These are phyloP conservation scores for Clangula hyemalis DNA, from an alignment of 2,797 vertebrate species.

Conservation along the genomic window DNA sequence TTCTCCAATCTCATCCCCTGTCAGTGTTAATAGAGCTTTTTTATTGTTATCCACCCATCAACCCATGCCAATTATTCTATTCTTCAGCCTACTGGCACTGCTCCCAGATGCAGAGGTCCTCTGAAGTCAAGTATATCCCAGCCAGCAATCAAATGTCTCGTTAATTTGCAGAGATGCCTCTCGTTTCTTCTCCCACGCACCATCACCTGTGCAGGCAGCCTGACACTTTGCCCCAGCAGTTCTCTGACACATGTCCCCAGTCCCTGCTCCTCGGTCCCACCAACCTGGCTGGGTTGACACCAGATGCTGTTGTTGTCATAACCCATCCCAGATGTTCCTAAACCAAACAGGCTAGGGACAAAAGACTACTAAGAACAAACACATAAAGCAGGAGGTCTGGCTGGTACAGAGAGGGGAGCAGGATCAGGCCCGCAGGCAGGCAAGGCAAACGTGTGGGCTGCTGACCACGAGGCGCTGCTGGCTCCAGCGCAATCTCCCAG, in stretches of 20 bases:
- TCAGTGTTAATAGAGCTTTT: background rate
- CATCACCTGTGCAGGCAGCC: background rate
- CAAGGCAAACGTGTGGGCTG: background rate
- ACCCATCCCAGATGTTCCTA: background rate
- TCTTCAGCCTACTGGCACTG: background rate
- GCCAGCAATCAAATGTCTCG: background rate
- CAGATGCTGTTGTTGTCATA: background rate
- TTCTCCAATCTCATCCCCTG: background rate
- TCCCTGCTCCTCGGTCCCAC: background rate
- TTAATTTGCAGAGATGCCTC: background rate
- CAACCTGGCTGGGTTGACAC: background rate
- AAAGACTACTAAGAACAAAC: background rate
- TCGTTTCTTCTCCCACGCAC: background rate
- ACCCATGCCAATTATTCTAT: background rate
- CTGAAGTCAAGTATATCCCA: background rate
- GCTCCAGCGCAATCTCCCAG: background rate
- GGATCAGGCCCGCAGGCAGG: background rate
- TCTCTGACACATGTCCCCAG: rapidly evolving
- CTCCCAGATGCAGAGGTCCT: conserved; percentile 20
- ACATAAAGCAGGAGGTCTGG: background rate
- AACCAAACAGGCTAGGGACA: background rate
- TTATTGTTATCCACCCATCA: background rate
- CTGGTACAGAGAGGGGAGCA: background rate
- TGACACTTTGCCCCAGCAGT: background rate
- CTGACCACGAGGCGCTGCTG: background rate